These are phyloP conservation scores for Ditylenchus weischeri DNA, from an alignment of 2,888 invertebrate species.

Conservation along the genomic window DNA sequence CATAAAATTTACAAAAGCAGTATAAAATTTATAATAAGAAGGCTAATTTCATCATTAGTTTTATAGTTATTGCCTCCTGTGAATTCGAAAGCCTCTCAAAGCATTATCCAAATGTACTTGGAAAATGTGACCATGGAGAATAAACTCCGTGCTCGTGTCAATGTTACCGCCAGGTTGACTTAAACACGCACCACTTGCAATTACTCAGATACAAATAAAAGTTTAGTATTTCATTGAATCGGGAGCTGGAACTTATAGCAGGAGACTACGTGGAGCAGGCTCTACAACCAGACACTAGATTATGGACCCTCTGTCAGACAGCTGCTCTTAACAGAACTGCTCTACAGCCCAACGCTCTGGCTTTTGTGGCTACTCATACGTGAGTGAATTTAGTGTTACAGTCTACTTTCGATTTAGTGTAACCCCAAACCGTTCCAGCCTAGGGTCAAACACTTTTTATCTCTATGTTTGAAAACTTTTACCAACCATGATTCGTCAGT, in stretches of 20 bases:
- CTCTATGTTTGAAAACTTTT: no score
- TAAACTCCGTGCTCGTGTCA: conserved; percentile 48
- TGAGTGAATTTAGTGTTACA: conserved; percentile 14
- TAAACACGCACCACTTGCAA: no score
- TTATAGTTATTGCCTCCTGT: conserved; percentile 58
- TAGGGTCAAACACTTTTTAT: no score
- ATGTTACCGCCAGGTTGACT: conserved; percentile 52
- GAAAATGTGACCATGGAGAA: conserved; percentile 45
- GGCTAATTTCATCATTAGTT: neutral
- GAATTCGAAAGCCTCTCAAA: conserved; percentile 55
- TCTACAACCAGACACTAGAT: conserved; percentile 45
- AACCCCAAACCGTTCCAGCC: no score
- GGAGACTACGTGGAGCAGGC: conserved; percentile 52
- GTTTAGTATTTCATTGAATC: conserved; percentile 52
- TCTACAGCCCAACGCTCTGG: conserved; percentile 44
- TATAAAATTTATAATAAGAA: neutral
- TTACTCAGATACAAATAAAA: neutral
- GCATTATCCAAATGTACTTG: conserved; percentile 53
- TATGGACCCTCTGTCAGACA: conserved; percentile 53
- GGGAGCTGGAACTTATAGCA: conserved; percentile 55
- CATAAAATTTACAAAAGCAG: neutral
- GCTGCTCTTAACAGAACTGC: conserved; percentile 52
- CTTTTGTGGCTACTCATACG: conserved; percentile 53
- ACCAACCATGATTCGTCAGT: no score
- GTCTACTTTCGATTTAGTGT: no score